phyloP scores from a whole-genome alignment of 2,797 vertebrate species.

The Mormyrus hasselquistii region DNA sequence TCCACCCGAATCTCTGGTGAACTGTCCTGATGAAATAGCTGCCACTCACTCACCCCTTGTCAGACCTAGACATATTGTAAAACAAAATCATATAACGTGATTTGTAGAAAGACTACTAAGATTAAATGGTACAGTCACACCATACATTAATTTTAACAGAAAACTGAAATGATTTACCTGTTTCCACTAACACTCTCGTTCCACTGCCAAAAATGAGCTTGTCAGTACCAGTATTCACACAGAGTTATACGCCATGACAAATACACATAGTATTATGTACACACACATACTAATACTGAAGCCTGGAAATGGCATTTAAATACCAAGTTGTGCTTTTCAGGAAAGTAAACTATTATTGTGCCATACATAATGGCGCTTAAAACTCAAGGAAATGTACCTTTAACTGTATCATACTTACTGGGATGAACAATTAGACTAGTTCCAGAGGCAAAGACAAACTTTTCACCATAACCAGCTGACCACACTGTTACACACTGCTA shows the following conservation, averaged over 20 bases:
- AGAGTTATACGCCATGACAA: background rate
- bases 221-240: slow-evolving; percentile 25
- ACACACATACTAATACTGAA: background rate
- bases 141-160: background rate
- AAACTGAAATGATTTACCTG: slow-evolving; percentile 25
- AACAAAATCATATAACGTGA: background rate
- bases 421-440: slow-evolving; percentile 28
- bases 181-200: slow-evolving; percentile 25
- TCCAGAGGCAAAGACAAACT: slow-evolving; percentile 29
- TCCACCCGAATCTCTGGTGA: background rate
- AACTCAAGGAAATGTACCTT: background rate
- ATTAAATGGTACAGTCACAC: background rate
- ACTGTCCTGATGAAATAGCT: background rate
- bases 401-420: slow-evolving; percentile 29
- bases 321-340: background rate
- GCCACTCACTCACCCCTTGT: background rate
- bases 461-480: slow-evolving; percentile 14
- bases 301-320: background rate
- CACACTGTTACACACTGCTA: background rate
- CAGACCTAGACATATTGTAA: background rate
- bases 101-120: background rate
- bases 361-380: background rate
- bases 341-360: background rate
- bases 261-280: background rate
- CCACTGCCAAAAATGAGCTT: slow-evolving; percentile 37